A percentile compares a stretch with the other conserved stretches of the same genome.
Conservation (phyloP, 2,113 vertebrate genomes). For the Hydropotes inermis region DNA sequence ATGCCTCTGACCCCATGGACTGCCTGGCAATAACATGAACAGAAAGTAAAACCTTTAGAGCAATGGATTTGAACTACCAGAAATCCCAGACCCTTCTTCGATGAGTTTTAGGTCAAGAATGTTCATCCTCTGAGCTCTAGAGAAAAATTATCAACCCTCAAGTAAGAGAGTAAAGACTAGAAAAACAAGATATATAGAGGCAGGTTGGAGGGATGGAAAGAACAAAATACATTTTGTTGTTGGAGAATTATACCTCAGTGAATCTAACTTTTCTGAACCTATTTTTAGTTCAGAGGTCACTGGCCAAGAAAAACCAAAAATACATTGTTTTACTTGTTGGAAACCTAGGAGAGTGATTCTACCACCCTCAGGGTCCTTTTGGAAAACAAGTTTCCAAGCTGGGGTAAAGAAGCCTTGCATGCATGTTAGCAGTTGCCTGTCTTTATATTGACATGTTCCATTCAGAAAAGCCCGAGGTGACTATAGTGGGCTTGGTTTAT, state of each 20-base stretch:
- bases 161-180: conserved; percentile 7
- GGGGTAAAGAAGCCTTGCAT: not conserved
- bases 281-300: conserved; percentile 48
- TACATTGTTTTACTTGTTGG: not conserved
- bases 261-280: conserved; percentile 19
- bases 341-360: not conserved
- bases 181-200: not conserved
- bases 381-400: not conserved
- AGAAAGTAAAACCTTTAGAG: not conserved
- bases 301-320: not conserved
- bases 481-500: not conserved
- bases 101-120: conserved; percentile 43
- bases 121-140: conserved; percentile 16
- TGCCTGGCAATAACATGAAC: not conserved
- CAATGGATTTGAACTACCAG: conserved; percentile 29
- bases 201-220: not conserved
- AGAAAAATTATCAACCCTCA: conserved; percentile 49
- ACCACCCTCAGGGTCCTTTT: not conserved
- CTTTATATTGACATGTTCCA: not conserved
- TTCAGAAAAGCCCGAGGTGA: not conserved
- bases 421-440: not conserved
- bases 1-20: not conserved
- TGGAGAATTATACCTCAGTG: conserved; percentile 38
- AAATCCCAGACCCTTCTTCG: not conserved
- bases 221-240: conserved; percentile 32